phyloP scores from a whole-genome alignment of 2,888 invertebrate genomes.

The Drosophila fungiperda region DNA sequence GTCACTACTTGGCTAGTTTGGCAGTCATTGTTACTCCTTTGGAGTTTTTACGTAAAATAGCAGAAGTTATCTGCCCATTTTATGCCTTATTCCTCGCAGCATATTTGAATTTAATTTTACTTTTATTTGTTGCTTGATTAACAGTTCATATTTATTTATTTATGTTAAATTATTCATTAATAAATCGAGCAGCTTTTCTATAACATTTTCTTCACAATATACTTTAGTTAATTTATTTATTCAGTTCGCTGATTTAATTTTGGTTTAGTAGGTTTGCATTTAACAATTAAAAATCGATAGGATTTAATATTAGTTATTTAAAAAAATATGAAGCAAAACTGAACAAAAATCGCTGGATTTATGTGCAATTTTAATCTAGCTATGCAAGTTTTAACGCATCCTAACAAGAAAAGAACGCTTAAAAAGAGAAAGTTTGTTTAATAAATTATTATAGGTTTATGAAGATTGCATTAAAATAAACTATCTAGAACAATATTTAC shows the following conservation, averaged over 20 bases:
- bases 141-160: background rate
- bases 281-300: background rate
- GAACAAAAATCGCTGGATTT: background rate
- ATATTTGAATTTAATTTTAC: background rate
- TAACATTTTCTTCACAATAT: background rate
- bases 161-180: background rate
- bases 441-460: background rate
- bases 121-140: background rate
- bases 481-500: background rate
- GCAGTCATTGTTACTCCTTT: slow-evolving; percentile 66
- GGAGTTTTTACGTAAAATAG: slow-evolving; percentile 45
- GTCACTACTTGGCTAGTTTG: slow-evolving; percentile 46
- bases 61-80: slow-evolving; percentile 24
- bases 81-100: background rate
- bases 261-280: background rate
- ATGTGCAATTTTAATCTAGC: background rate
- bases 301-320: background rate
- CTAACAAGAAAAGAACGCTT: background rate
- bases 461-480: background rate
- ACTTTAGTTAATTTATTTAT: background rate
- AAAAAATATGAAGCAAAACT: background rate
- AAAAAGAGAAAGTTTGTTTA: background rate
- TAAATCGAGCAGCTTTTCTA: background rate
- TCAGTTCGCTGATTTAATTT: background rate
- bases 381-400: background rate